Conservation (phyloP, 2,888 invertebrate species). For the Sinopyrophorus schimmeli region DNA sequence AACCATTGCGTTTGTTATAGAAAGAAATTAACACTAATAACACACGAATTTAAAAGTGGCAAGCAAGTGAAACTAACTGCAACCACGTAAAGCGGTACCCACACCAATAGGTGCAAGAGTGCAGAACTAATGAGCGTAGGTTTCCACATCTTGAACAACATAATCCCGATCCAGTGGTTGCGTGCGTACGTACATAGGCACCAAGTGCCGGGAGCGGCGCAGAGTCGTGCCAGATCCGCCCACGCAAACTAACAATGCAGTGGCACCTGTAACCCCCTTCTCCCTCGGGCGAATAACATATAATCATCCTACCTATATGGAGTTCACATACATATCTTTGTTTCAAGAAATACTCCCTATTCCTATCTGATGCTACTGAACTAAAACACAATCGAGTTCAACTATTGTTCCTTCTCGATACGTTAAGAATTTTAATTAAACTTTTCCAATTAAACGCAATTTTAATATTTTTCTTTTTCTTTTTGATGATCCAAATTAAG, state of each 20-base stretch:
- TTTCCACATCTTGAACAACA: constrained; percentile 50
- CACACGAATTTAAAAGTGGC: constrained; percentile 27
- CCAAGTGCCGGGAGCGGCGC: constrained; percentile 37
- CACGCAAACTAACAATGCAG: constrained; percentile 37
- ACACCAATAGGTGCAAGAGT: constrained; percentile 43
- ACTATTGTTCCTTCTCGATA: neutral
- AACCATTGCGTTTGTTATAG: too few species aligned
- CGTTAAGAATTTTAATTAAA: neutral
- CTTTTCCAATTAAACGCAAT: too few species aligned
- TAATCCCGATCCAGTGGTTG: constrained; percentile 45
- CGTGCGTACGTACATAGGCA: constrained; percentile 33
- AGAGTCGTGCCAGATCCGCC: constrained; percentile 39
- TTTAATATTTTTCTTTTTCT: too few species aligned
- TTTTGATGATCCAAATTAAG: too few species aligned
- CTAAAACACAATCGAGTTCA: too few species aligned
- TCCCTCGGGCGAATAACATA: constrained; percentile 19
- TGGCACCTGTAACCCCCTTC: constrained; percentile 35
- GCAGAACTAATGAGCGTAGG: constrained; percentile 50
- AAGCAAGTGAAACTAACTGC: constrained; percentile 29
- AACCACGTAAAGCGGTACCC: constrained; percentile 28
- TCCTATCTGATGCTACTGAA: constrained; percentile 21
- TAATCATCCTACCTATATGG: constrained; percentile 32
- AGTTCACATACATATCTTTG: constrained; percentile 28
- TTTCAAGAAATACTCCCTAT: constrained; percentile 27
- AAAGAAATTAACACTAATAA: constrained; percentile 27